These are phyloP conservation scores for Temnothorax curvispinosus DNA, from an alignment of 1,140 invertebrate species.

Conservation along the genomic window DNA sequence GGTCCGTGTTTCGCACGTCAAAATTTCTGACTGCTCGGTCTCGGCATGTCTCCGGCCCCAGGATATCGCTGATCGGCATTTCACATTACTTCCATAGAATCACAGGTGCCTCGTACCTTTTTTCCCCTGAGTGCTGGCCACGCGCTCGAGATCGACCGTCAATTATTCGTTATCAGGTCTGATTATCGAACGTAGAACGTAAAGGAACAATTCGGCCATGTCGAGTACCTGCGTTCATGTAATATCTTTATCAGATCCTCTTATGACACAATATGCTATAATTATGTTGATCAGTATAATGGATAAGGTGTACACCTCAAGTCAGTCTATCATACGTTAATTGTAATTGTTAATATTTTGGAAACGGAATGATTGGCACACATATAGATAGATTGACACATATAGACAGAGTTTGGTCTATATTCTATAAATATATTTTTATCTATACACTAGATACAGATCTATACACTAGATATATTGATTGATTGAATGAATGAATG, in stretches of 20 bases:
- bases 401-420: background rate
- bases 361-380: background rate
- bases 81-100: background rate
- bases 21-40: background rate
- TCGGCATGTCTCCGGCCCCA: background rate
- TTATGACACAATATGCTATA: background rate
- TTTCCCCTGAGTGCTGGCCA: background rate
- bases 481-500: background rate
- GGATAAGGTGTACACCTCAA: background rate
- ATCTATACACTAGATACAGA: background rate
- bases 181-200: background rate
- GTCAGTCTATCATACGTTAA: background rate
- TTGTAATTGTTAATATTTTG: background rate
- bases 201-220: conserved; percentile 15
- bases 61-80: background rate
- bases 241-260: conserved; percentile 12
- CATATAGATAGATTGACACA: background rate
- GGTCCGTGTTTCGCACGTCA: background rate
- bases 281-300: background rate
- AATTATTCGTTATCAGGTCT: background rate
- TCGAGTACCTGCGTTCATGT: background rate
- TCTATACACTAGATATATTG: background rate
- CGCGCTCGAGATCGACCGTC: background rate
- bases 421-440: conserved; percentile 11
- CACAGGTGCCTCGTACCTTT: background rate